phyloP scores from a whole-genome alignment of 2,888 invertebrate genomes.

The Iphiclides podalirius region DNA sequence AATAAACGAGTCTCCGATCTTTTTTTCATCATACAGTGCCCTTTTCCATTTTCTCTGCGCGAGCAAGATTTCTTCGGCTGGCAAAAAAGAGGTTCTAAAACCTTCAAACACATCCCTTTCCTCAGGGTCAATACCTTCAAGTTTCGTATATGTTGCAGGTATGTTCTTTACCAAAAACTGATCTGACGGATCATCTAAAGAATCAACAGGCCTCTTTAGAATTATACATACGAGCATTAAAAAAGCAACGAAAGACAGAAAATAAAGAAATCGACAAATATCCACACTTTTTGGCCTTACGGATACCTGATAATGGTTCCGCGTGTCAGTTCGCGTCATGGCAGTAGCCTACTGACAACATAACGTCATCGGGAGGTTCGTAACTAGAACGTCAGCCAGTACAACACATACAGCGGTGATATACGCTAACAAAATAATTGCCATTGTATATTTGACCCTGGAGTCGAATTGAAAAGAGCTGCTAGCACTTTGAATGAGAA shows the following conservation, averaged over 20 bases:
- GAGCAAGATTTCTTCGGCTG: conserved; percentile 72
- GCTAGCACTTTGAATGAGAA: conserved; percentile 2
- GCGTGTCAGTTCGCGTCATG: conserved; percentile 68
- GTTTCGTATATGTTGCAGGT: conserved; percentile 56
- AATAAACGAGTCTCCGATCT: conserved; percentile 52
- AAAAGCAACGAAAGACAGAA: conserved; percentile 41
- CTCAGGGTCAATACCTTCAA: conserved; percentile 70
- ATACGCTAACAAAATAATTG: conserved; percentile 40
- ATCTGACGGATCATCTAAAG: conserved; percentile 58
- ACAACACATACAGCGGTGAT: conserved; percentile 22
- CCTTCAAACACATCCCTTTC: conserved; percentile 81
- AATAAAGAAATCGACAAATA: conserved; percentile 46
- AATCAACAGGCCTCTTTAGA: conserved; percentile 43
- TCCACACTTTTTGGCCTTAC: conserved; percentile 55
- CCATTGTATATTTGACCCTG: conserved; percentile 61
- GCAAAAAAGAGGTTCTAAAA: conserved; percentile 82
- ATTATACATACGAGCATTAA: conserved; percentile 47
- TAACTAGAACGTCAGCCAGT: conserved; percentile 48
- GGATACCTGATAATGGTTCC: conserved; percentile 44
- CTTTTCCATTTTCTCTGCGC: conserved; percentile 44
- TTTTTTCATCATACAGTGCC: conserved; percentile 47
- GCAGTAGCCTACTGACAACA: conserved; percentile 61
- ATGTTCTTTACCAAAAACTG: conserved; percentile 56
- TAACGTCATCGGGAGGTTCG: conserved; percentile 42
- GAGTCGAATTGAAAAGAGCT: conserved; percentile 29